phyloP scores from a whole-genome alignment of 2,113 vertebrate species.

The Xiphorhynchus elegans region DNA sequence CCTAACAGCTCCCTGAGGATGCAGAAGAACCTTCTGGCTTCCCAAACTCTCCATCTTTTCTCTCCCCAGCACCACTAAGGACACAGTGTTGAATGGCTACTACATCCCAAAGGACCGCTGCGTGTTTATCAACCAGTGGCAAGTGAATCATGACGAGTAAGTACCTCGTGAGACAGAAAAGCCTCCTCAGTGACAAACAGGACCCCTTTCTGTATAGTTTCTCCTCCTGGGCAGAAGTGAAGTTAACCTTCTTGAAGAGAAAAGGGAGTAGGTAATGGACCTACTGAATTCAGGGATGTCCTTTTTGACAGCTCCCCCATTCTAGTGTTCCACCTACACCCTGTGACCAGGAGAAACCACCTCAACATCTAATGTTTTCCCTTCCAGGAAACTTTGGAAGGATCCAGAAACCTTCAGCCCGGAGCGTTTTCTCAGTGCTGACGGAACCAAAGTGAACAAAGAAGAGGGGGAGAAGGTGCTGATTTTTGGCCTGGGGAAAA shows the following conservation, averaged over 20 bases:
- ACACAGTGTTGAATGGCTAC: slow-evolving; percentile 85
- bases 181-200: background rate
- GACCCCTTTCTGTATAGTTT: background rate
- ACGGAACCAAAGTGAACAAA: slow-evolving; percentile 79
- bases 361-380: background rate
- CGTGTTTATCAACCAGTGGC: slow-evolving; percentile 93
- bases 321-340: too few species aligned
- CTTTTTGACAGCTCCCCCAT: background rate
- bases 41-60: background rate
- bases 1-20: background rate
- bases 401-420: slow-evolving; percentile 85
- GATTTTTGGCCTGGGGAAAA: slow-evolving; percentile 87
- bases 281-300: background rate
- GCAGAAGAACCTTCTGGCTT: background rate
- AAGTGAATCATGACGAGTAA: slow-evolving; percentile 90
- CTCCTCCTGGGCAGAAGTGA: background rate
- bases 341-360: background rate
- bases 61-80: slow-evolving; percentile 81
- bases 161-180: slow-evolving; percentile 49
- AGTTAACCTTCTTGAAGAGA: background rate
- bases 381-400: slow-evolving; percentile 86
- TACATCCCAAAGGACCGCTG: slow-evolving; percentile 87
- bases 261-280: background rate
- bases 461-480: slow-evolving; percentile 81
- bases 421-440: slow-evolving; percentile 83